phyloP scores from a whole-genome alignment of 2,888 invertebrate species.

The Acleris holmiana region DNA sequence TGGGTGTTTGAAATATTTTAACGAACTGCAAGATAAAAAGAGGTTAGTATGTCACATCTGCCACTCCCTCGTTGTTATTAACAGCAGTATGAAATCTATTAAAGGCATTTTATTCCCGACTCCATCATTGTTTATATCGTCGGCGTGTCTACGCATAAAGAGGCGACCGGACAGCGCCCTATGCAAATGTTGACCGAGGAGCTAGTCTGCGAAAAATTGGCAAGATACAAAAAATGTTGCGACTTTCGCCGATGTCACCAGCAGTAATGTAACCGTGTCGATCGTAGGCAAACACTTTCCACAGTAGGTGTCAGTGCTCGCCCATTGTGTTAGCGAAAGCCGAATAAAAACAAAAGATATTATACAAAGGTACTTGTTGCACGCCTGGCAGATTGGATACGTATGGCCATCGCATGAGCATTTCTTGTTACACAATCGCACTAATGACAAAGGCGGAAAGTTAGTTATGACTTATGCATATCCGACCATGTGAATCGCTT shows the following conservation, averaged over 20 bases:
- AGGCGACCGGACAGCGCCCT: conserved; percentile 41
- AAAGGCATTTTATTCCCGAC: conserved; percentile 10
- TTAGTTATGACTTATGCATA: conserved; percentile 30
- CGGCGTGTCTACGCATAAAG: conserved; percentile 42
- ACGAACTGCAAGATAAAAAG: conserved; percentile 7
- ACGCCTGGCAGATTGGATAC: conserved; percentile 35
- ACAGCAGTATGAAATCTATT: conserved; percentile 9
- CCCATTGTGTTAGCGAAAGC: conserved; percentile 75
- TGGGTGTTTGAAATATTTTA: background rate
- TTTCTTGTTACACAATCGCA: conserved; percentile 34
- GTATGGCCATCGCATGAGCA: conserved; percentile 32
- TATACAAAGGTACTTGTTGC: conserved; percentile 49
- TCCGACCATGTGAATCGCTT: conserved; percentile 17
- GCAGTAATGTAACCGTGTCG: conserved; percentile 55
- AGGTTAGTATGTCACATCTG: conserved; percentile 27
- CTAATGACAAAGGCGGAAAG: conserved; percentile 37
- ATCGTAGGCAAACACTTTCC: conserved; percentile 63
- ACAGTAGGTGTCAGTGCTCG: conserved; percentile 66
- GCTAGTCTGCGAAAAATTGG: conserved; percentile 53
- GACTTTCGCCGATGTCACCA: conserved; percentile 69
- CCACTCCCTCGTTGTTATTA: conserved; percentile 8
- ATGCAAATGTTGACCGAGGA: conserved; percentile 61
- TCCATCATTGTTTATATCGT: conserved; percentile 25
- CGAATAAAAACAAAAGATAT: conserved; percentile 69
- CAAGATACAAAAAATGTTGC: conserved; percentile 57